These are phyloP conservation scores for Ephestia elutella DNA, from an alignment of 1,140 invertebrate genomes.

Conservation along the genomic window DNA sequence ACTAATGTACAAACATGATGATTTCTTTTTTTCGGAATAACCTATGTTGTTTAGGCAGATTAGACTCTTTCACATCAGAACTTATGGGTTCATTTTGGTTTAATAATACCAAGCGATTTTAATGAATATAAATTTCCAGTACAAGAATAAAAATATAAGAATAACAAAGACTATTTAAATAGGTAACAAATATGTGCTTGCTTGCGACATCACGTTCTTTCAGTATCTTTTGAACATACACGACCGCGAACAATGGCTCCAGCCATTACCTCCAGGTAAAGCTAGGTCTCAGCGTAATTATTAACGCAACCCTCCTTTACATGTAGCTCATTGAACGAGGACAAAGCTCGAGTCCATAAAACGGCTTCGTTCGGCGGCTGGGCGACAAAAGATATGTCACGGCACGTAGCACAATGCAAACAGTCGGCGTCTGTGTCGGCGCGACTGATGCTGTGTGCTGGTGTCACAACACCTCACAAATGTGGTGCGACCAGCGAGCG, in stretches of 20 bases:
- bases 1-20: too few relatives aligned
- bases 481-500: constrained; percentile 17
- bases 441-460: constrained; percentile 40
- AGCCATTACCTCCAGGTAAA: constrained; percentile 21
- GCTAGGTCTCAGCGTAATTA: constrained; percentile 40
- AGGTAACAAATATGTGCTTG: not conserved
- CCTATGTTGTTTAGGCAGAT: too few relatives aligned
- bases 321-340: constrained; percentile 36
- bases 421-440: constrained; percentile 61
- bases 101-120: too few relatives aligned
- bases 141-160: not conserved
- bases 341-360: constrained; percentile 49
- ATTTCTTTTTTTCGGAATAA: too few relatives aligned
- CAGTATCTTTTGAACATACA: constrained; percentile 17
- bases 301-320: constrained; percentile 37
- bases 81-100: too few relatives aligned
- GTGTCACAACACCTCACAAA: constrained; percentile 53
- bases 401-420: constrained; percentile 68
- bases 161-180: not conserved
- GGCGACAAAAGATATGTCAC: constrained; percentile 62
- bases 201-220: constrained; percentile 25
- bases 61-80: too few relatives aligned
- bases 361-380: constrained; percentile 37
- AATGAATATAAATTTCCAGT: too few relatives aligned
- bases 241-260: constrained; percentile 24